Conservation (phyloP, 2,113 vertebrate genomes). For the Pseudolaguvia tuberculata region DNA sequence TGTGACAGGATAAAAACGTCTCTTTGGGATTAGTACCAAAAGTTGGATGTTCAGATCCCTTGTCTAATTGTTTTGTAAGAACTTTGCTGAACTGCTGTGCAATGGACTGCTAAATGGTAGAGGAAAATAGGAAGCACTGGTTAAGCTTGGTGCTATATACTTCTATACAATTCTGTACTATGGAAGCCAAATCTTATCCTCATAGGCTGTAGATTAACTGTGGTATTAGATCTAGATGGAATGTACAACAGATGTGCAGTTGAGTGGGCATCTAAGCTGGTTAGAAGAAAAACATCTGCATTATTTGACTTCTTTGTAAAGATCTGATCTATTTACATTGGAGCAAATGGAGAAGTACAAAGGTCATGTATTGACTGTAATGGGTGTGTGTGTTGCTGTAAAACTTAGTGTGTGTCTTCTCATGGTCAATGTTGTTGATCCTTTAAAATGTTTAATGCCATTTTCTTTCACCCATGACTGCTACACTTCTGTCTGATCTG, state of each 20-base stretch:
- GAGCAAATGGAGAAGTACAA: conserved; percentile 34
- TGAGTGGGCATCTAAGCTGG: background rate
- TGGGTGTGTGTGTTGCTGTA: conserved; percentile 34
- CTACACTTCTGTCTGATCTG: conserved; percentile 15
- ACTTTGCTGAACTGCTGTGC: conserved; percentile 43
- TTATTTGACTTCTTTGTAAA: background rate
- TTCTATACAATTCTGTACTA: background rate
- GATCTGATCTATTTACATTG: conserved; percentile 27
- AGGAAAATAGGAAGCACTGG: background rate
- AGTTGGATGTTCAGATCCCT: background rate
- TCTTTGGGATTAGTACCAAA: background rate
- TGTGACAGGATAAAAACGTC: conserved; percentile 5
- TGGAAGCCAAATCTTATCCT: background rate
- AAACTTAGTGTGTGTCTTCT: conserved; percentile 29
- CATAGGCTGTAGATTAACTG: background rate
- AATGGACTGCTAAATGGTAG: conserved; percentile 24
- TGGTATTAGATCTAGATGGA: background rate
- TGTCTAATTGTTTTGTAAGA: too few species aligned
- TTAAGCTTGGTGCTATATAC: background rate
- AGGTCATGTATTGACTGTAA: conserved; percentile 37
- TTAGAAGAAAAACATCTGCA: background rate
- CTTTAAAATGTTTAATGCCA: conserved; percentile 9
- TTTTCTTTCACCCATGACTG: background rate
- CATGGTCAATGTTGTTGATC: conserved; percentile 28
- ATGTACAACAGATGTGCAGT: background rate